These are phyloP conservation scores for Adelphocoris suturalis DNA, from an alignment of 2,888 invertebrate genomes.

Conservation along the genomic window DNA sequence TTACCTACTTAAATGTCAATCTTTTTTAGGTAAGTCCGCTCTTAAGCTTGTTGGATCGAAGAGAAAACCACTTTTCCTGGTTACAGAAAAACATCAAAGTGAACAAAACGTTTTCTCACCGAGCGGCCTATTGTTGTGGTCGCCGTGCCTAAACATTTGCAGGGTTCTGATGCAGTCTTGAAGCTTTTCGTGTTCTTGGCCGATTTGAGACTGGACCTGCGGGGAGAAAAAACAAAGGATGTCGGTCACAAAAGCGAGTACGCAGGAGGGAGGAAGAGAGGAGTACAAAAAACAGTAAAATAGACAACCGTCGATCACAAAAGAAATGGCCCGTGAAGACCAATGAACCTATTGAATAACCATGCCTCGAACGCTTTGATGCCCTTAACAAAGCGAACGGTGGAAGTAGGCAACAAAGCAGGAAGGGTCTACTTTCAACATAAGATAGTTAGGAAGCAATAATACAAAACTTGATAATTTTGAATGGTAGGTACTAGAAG, in stretches of 20 bases:
- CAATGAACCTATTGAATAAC: conserved; percentile 62
- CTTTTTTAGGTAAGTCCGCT: background rate
- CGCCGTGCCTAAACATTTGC: conserved; percentile 87
- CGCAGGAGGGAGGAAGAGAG: background rate
- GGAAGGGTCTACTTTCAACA: conserved; percentile 21
- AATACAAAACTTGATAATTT: background rate
- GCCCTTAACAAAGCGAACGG: conserved; percentile 43
- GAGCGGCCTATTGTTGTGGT: conserved; percentile 81
- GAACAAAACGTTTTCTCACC: conserved; percentile 76
- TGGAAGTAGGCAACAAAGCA: conserved; percentile 24
- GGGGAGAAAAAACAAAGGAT: conserved; percentile 69
- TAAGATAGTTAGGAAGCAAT: background rate
- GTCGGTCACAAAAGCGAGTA: conserved; percentile 31
- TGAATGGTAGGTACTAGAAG: no score
- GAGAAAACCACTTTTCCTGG: background rate
- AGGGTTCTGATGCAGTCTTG: conserved; percentile 89
- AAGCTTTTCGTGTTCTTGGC: conserved; percentile 93
- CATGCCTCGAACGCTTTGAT: conserved; percentile 52
- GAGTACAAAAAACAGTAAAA: conserved; percentile 19
- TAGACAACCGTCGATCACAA: conserved; percentile 46
- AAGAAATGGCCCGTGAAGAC: conserved; percentile 63
- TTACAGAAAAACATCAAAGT: background rate
- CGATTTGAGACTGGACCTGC: conserved; percentile 93
- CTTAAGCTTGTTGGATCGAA: no score
- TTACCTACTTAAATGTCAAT: conserved; percentile 2